Conservation (phyloP, 1,140 invertebrate genomes). For the Cyclargus thomasi region DNA sequence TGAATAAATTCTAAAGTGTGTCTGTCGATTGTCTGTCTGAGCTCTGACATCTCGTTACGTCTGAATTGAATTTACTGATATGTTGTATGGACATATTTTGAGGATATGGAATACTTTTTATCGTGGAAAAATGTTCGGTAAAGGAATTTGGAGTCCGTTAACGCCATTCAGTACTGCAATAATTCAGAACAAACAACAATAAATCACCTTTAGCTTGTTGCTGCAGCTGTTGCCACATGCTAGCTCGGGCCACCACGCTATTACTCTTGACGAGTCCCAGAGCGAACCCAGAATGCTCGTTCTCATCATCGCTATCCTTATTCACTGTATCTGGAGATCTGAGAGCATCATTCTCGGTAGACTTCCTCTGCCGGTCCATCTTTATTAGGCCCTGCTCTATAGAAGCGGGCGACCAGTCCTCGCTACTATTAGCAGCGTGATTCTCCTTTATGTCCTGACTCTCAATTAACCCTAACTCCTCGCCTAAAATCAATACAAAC, state of each 20-base stretch:
- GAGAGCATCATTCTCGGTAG: slow-evolving; percentile 48
- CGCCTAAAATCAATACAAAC: slow-evolving; percentile 51
- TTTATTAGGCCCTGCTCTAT: slow-evolving; percentile 51
- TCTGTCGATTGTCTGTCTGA: no score
- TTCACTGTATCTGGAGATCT: slow-evolving; percentile 35
- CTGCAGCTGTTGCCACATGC: slow-evolving; percentile 79
- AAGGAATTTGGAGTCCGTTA: no score
- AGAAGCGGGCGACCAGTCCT: slow-evolving; percentile 60
- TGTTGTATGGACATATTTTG: no score
- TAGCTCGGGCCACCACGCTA: slow-evolving; percentile 78
- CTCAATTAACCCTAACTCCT: slow-evolving; percentile 64
- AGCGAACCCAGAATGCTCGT: slow-evolving; percentile 45
- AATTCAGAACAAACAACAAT: no score
- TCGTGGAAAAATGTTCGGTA: no score
- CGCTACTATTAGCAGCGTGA: slow-evolving; percentile 55
- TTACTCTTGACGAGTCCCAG: slow-evolving; percentile 75
- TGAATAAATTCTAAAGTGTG: no score
- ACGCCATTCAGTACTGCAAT: no score
- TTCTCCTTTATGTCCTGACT: slow-evolving; percentile 63
- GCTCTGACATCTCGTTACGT: no score
- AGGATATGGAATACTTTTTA: no score
- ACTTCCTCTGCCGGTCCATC: slow-evolving; percentile 60
- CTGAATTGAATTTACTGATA: no score
- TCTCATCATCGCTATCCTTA: slow-evolving; percentile 51
- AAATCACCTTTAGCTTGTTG: slow-evolving; percentile 72